Base-by-base conservation (phyloP, 1,140 invertebrate genomes). In the Nomia melanderi region DNA sequence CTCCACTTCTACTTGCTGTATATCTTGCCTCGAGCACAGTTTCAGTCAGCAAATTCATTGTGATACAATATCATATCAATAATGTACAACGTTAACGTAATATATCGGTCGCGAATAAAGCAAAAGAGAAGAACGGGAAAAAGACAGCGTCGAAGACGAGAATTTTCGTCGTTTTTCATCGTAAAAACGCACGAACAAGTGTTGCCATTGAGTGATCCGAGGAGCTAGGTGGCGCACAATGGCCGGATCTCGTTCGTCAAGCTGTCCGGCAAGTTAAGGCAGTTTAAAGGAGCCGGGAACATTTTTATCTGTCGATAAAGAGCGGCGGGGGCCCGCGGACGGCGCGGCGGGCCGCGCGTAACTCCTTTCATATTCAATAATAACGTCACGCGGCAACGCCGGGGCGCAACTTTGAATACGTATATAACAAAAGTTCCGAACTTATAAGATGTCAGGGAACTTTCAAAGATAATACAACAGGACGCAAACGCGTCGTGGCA, bases 401-500 rank as follows among this genome's bases (percentile, higher is more conserved):
- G 77, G 53, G 64, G 70, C 60, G 81, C 78, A 83, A 88, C 77
- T 88, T 87, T 81, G 82, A 84, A 87, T 87, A 84, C 82, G 81
- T 78, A 85, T 86, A 88, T 88, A 88, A 87, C 85, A 81, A 85
- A 88, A 88, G 85, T 88, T 88, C 20, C 64, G 64, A 87, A 86
- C 80, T 88, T 87, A 87, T 87, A 88, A 88, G 86, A 87, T 86
- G 85, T 88, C 87, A 88, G 73, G n/a, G 73, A 87, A 88, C 78
- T 88, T 88, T 87, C 84, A 65, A 86, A 87, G 87, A 88, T 88
- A 88, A 88, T 88, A 84, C 85, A 88, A 83, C 85, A 81, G 82
- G 87, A 85, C 82, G 77, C 78, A 79, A 86, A 84, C 78, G 78
- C 69, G 72, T 62, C 64, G 79, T 79, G 82, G 76, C 79, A 82